Evolutionary conservation across 2,888 invertebrate species (phyloP), one percentile per base, ranked within the genome.

Genomic region (Ophion obscuratus): DNA sequence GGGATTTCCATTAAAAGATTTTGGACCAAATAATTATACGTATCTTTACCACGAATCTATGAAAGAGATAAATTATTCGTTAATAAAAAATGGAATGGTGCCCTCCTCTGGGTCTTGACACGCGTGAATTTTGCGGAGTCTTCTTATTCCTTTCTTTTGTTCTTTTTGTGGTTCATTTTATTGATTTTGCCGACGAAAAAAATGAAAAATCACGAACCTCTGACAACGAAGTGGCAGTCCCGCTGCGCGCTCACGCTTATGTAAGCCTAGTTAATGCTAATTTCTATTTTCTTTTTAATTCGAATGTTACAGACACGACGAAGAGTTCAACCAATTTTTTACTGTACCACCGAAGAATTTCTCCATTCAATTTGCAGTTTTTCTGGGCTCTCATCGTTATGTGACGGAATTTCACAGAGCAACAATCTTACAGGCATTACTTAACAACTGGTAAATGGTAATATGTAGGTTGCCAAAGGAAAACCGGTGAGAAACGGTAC

Each of bases 191-290:
- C 68, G 61, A 68, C 74, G 74, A 79, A 83, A 47, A 47, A 40
- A 78, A 78, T 81, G 75, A 73, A 79, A 81, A 84, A 84, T 88
- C 88, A 85, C 86, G 86, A 88, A 87, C 79, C 81, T 88, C 86
- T 88, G 87, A 86, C 87, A 85, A 87, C 82, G 86, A 87, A 84
- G 87, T 89, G 88, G 87, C 89, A 89, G 89, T 90, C 88, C 87
- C 88, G 88, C 88, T 88, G 88, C 87, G 87, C 86, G 74, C 81
- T 87, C 80, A 87, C 82, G 81, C 36, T 36, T 81, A 84, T 85
- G 83, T 80, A 81, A 78, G 78, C 82, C 79, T 85, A 87, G 76
- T 73, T 82, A 78, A 75, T 27, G 27, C 77, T 83, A 83, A 70
- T 66, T 40, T 59, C 27, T 73, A n/a, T 66, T 66, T 66, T 20